Evolutionary conservation across 2,888 invertebrate genomes (phyloP).

Genomic region (Parasteatoda lunata): DNA sequence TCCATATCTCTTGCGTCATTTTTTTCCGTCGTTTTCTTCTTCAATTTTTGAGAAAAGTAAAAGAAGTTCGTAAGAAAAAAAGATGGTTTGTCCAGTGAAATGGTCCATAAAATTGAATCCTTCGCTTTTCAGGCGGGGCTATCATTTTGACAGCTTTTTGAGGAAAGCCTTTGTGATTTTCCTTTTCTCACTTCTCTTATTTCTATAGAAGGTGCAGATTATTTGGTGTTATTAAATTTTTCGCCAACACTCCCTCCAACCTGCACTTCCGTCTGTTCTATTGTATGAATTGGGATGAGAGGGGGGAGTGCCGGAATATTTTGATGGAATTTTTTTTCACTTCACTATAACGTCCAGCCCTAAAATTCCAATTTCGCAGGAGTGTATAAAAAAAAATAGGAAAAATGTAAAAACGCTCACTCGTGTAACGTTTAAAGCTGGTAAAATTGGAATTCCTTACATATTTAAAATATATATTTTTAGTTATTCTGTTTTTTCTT

Average conservation of each 20-base stretch:
- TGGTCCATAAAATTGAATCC: slow-evolving; percentile 58
- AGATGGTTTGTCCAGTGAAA: slow-evolving; percentile 59
- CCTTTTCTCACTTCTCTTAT: background rate
- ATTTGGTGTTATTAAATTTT: slow-evolving; percentile 54
- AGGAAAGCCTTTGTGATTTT: slow-evolving; percentile 32
- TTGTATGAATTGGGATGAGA: background rate
- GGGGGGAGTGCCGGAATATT: background rate
- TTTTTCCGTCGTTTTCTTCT: slow-evolving; percentile 17
- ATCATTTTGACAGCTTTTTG: slow-evolving; percentile 56
- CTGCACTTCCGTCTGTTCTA: background rate
- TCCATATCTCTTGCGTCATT: slow-evolving; percentile 37
- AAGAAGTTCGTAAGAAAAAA: slow-evolving; percentile 16
- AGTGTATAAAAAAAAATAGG: background rate
- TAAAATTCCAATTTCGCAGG: background rate
- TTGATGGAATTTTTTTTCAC: background rate
- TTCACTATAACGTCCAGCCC: background rate
- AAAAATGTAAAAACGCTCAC: too few species aligned
- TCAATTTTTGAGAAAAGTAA: slow-evolving; percentile 9
- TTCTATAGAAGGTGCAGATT: slow-evolving; percentile 23
- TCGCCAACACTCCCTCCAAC: background rate
- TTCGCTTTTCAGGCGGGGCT: slow-evolving; percentile 36
- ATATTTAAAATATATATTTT: too few species aligned
- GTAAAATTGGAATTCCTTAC: too few species aligned
- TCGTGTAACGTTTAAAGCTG: too few species aligned
- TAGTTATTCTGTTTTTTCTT: too few species aligned